A percentile compares a stretch with the other conserved stretches of the same genome.
Evolutionary conservation across 2,797 vertebrate species (phyloP).

Genomic region (Rallus crepitans): DNA sequence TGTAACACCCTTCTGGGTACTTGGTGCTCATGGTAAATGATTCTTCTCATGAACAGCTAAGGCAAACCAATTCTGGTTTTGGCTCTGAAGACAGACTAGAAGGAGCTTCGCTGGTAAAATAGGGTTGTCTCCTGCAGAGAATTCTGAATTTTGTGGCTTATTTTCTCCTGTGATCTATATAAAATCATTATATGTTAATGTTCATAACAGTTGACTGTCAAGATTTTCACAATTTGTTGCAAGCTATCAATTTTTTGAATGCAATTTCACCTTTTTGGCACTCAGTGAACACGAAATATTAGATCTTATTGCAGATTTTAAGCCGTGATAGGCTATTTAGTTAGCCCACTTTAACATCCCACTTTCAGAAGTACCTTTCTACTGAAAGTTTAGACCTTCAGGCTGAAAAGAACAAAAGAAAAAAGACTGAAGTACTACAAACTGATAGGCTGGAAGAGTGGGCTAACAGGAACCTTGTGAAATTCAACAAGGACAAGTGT

Average conservation of each 20-base stretch:
- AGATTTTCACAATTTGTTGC: neutral
- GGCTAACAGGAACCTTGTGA: too few relatives aligned
- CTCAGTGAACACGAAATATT: neutral
- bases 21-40: neutral
- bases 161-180: neutral
- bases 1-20: neutral
- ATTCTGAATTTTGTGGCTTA: fast-evolving
- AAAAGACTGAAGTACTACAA: neutral
- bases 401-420: neutral
- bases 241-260: neutral
- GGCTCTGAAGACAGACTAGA: neutral
- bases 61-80: neutral
- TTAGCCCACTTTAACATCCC: neutral
- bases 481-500: too few relatives aligned
- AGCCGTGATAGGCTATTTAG: neutral
- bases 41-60: neutral
- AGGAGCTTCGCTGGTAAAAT: neutral
- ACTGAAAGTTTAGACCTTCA: neutral
- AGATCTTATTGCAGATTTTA: neutral
- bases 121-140: neutral
- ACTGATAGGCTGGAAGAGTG: too few relatives aligned
- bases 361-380: neutral
- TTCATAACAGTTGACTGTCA: neutral
- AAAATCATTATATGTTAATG: neutral
- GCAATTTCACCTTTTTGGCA: neutral